Conservation (phyloP, 2,113 vertebrate species). For the Takifugu flavidus region DNA sequence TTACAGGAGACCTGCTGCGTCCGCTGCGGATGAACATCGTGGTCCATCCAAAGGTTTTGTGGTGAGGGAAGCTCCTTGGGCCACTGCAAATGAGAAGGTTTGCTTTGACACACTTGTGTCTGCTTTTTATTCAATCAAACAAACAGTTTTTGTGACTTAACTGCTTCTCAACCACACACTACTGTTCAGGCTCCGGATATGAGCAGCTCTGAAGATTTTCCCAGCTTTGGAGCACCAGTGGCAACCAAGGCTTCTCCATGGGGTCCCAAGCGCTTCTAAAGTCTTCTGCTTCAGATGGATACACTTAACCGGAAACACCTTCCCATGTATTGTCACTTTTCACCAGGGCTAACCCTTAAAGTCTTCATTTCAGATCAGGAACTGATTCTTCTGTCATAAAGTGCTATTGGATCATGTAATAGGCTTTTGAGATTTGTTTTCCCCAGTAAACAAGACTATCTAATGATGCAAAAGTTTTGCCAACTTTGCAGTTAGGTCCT, state of each 20-base stretch:
- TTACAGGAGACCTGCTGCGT: constrained; percentile 84
- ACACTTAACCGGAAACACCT: constrained; percentile 51
- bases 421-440: constrained; percentile 49
- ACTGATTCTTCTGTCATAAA: constrained; percentile 53
- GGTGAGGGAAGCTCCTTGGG: constrained; percentile 97
- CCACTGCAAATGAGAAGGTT: constrained; percentile 87
- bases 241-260: constrained; percentile 89
- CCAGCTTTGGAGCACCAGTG: constrained; percentile 95
- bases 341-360: constrained; percentile 67
- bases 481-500: constrained; percentile 27
- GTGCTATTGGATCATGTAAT: constrained; percentile 61
- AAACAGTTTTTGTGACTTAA: no score
- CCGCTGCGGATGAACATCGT: constrained; percentile 78
- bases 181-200: constrained; percentile 88
- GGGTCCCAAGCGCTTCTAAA: constrained; percentile 93
- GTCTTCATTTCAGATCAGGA: constrained; percentile 57
- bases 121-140: not conserved
- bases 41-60: constrained; percentile 94
- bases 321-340: constrained; percentile 28
- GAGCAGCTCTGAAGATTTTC: constrained; percentile 98
- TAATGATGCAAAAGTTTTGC: no score
- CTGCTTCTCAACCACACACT: no score
- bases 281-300: constrained; percentile 29
- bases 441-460: no score
- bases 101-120: not conserved